Evolutionary conservation across 2,888 invertebrate genomes (phyloP), one percentile per base, ranked within the genome.

Genomic region (Meliscaeva auricollis): DNA sequence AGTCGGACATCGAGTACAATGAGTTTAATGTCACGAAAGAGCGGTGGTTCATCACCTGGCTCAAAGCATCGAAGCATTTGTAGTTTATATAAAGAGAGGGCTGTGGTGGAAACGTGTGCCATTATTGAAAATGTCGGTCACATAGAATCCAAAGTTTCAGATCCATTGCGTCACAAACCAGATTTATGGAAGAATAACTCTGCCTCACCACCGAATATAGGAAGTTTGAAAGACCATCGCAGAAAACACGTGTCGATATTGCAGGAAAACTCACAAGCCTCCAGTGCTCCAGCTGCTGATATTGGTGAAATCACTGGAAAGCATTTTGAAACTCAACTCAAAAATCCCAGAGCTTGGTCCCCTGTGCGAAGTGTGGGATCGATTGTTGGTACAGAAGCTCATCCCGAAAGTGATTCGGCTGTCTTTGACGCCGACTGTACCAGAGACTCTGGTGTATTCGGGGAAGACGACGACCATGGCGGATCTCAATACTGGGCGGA

Each of bases 311-410:
- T 95, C 17, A 93, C 94, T 15, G 94, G 94, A 11, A 95, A 95
- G 91, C 94, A 94, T 90, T 95, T 94, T 91, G 96, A 96, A 91
- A 94, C 94, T 5, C 95, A 95, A 87, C 92, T 95, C n/a, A 95
- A 95, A 89, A 96, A 96, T 92, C 96, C 96, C 20, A 94, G 96
- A 89, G 96, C 96, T 32, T 97, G 97, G 97, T 97, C 96, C 89
- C 97, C 97, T 17, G 96, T 97, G n/a, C 94, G 96, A 87, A 97
- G 96, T 90, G 96, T 96, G 8, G 97, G 97, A 9, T 97, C 97
- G 26, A 95, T 97, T 62, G 95, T 94, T 2, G 97, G 96, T 1
- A 96, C 96, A 89, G 97, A 97, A 92, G 97, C 96, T n/a, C 96
- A 96, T 91, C 96, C 96, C 3, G 96, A 96, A 90, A 96, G 96